These are phyloP conservation scores for Leptosomus discolor DNA, from an alignment of 2,113 vertebrate species.

Conservation along the genomic window DNA sequence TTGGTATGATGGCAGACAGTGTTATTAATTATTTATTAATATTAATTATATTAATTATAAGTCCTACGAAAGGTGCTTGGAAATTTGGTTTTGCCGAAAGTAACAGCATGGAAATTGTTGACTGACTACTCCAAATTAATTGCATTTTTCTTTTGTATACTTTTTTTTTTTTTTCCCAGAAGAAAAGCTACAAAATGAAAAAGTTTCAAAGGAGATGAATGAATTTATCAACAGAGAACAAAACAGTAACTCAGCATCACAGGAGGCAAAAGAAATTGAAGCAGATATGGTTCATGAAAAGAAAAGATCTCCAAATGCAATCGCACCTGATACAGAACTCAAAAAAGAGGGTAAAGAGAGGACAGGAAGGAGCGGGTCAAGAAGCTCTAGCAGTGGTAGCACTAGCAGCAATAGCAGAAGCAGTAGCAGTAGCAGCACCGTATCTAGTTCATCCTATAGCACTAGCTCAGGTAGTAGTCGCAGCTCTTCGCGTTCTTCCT, in stretches of 20 bases:
- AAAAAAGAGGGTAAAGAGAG: slow-evolving; percentile 85
- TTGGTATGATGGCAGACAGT: not conserved
- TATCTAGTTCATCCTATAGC: slow-evolving; percentile 88
- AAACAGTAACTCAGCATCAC: slow-evolving; percentile 80
- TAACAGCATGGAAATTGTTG: not conserved
- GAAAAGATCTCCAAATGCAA: slow-evolving; percentile 87
- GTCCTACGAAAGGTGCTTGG: not conserved
- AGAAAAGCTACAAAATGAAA: slow-evolving; percentile 85
- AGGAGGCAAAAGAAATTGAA: slow-evolving; percentile 88
- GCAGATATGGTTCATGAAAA: slow-evolving; percentile 85
- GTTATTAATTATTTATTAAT: too few species aligned
- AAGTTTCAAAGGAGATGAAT: slow-evolving; percentile 86
- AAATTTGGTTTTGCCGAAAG: not conserved
- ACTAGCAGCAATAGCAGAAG: slow-evolving; percentile 83
- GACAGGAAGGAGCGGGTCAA: slow-evolving; percentile 78
- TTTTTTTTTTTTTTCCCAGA: slow-evolving; percentile 69
- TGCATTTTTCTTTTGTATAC: not conserved
- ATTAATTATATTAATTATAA: not conserved
- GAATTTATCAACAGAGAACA: slow-evolving; percentile 85
- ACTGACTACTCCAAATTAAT: not conserved
- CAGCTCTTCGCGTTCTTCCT: slow-evolving; percentile 87
- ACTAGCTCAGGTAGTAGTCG: slow-evolving; percentile 88
- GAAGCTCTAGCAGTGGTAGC: slow-evolving; percentile 87
- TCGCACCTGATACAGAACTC: slow-evolving; percentile 76
- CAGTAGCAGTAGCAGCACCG: slow-evolving; percentile 86